A percentile compares a stretch with the other conserved stretches of the same genome.
Conservation (phyloP, 2,797 vertebrate genomes). For the Trachurus trachurus region DNA sequence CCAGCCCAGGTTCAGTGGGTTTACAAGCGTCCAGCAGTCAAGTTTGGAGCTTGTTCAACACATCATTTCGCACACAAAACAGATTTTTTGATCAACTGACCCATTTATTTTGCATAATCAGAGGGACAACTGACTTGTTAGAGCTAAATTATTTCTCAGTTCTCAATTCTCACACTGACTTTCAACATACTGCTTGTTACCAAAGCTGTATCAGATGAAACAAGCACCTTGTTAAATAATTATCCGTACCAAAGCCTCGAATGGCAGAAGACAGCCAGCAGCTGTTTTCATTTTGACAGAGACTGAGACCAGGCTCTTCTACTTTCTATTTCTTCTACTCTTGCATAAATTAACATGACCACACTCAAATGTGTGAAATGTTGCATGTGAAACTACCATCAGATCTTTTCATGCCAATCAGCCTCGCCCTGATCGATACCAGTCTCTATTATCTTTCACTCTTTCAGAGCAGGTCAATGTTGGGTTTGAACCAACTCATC, state of each 20-base stretch:
- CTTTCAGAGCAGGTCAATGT: not conserved
- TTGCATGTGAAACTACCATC: not conserved
- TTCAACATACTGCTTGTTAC: no score
- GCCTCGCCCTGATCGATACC: not conserved
- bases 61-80: not conserved
- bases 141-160: not conserved
- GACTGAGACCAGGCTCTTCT: not conserved
- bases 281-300: constrained; percentile 27
- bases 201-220: not conserved
- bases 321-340: not conserved
- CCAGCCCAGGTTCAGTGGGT: not conserved
- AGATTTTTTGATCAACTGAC: not conserved
- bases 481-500: not conserved
- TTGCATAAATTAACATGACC: not conserved
- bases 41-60: not conserved
- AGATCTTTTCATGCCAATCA: not conserved
- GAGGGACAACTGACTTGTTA: not conserved
- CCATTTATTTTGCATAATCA: not conserved
- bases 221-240: constrained; percentile 7
- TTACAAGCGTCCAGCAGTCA: not conserved
- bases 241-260: constrained; percentile 1
- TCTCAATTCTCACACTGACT: not conserved
- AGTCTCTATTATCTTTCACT: not conserved
- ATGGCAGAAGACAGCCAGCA: not conserved
- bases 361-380: not conserved